Evolutionary conservation across 2,888 invertebrate species (phyloP).

Genomic region (Dasysyrphus albostriatus): DNA sequence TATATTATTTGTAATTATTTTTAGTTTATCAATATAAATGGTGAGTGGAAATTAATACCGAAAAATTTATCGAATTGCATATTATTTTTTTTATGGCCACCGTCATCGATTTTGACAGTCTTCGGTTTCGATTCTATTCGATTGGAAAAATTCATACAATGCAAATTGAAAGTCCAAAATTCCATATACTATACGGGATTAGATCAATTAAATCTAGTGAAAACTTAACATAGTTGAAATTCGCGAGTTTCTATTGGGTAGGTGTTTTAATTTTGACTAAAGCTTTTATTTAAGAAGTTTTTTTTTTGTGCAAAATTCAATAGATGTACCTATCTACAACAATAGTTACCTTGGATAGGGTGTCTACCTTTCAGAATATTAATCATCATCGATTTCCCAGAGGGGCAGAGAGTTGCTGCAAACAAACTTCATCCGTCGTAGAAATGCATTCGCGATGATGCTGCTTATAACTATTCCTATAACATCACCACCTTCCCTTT

Average conservation of each 20-base stretch:
- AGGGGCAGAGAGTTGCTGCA: slow-evolving; percentile 1
- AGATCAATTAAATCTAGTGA: background rate
- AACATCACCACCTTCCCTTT: background rate
- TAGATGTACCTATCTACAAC: background rate
- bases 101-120: slow-evolving; percentile 74
- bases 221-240: background rate
- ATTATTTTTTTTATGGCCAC: slow-evolving; percentile 44
- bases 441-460: background rate
- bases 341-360: slow-evolving; percentile 42
- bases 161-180: background rate
- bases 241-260: background rate
- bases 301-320: background rate
- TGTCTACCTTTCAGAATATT: slow-evolving; percentile 50
- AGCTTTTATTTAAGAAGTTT: background rate
- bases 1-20: background rate
- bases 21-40: slow-evolving; percentile 16
- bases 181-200: background rate
- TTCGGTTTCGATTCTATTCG: slow-evolving; percentile 24
- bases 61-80: background rate
- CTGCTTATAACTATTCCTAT: too few relatives aligned
- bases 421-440: slow-evolving; percentile 9
- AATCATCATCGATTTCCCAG: slow-evolving; percentile 68
- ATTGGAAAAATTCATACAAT: slow-evolving; percentile 20
- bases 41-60: slow-evolving; percentile 36
- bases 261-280: background rate